Conservation (phyloP, 2,797 vertebrate genomes). For the Bradypodion pumilum region DNA sequence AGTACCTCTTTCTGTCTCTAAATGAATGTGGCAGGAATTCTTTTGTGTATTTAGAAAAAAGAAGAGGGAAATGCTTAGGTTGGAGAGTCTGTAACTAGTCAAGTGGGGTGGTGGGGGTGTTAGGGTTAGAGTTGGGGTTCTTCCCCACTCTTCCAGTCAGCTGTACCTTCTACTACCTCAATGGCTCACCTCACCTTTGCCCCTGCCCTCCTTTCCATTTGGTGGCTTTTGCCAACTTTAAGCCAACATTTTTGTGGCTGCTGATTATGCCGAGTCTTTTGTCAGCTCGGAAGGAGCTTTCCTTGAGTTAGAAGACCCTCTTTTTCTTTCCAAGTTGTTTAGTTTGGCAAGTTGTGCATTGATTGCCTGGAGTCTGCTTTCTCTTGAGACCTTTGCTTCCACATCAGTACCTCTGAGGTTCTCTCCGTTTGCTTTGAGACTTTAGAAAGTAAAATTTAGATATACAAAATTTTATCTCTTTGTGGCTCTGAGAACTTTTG, state of each 20-base stretch:
- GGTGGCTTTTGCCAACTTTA: no score
- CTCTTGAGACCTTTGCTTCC: no score
- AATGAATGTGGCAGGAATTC: neutral
- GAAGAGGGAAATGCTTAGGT: neutral
- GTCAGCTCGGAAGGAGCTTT: neutral
- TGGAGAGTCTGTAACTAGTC: neutral
- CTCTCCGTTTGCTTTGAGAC: neutral
- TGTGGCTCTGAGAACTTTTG: neutral
- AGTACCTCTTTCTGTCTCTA: neutral
- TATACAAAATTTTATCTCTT: neutral
- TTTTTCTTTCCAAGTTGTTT: no score
- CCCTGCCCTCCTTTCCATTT: neutral
- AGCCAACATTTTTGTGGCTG: neutral
- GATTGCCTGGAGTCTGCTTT: neutral
- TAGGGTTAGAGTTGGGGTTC: neutral
- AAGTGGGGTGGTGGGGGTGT: no score
- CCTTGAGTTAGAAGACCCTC: no score
- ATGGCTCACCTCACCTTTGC: neutral
- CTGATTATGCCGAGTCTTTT: neutral
- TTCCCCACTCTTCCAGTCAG: neutral
- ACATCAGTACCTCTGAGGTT: neutral
- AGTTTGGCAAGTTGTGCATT: no score
- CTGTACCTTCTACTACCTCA: neutral
- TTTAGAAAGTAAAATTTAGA: constrained; percentile 13
- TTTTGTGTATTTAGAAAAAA: neutral